Conservation (phyloP, 2,113 vertebrate species). For the Sceloporus tristichus region DNA sequence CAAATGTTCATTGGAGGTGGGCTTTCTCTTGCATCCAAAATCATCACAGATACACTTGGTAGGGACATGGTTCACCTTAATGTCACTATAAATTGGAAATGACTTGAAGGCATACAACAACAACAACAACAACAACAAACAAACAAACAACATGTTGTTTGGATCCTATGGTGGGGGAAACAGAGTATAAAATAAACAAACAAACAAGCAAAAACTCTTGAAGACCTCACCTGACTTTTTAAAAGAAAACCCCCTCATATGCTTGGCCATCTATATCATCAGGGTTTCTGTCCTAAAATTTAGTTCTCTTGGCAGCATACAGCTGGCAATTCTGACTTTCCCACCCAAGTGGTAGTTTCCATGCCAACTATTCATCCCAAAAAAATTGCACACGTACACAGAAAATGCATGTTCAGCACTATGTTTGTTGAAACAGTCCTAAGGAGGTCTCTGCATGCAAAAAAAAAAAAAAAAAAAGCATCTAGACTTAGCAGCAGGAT, state of each 20-base stretch:
- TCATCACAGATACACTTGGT: too few species aligned
- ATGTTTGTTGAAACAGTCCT: conserved; percentile 37
- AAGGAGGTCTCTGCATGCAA: conserved; percentile 27
- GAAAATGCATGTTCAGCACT: conserved; percentile 65
- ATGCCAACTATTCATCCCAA: conserved; percentile 65
- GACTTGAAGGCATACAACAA: too few species aligned
- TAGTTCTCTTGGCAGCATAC: conserved; percentile 61
- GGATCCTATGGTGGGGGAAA: too few species aligned
- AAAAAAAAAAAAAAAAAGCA: conserved; percentile 27
- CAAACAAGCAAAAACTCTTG: conserved; percentile 14
- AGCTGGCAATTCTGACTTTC: conserved; percentile 64
- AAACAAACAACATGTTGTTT: too few species aligned
- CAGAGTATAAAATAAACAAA: too few species aligned
- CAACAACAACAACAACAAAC: too few species aligned
- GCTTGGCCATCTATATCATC: conserved; percentile 63
- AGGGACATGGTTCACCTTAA: too few species aligned
- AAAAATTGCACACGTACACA: conserved; percentile 65
- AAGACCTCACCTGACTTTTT: conserved; percentile 42
- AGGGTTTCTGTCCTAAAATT: conserved; percentile 64
- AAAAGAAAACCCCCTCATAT: neutral
- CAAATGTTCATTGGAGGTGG: too few species aligned
- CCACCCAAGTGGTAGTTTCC: conserved; percentile 60
- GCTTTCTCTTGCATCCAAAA: too few species aligned
- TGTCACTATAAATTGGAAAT: too few species aligned
- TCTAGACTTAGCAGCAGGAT: conserved; percentile 14